phyloP scores from a whole-genome alignment of 2,888 invertebrate species.

The Iphiclides podalirius region DNA sequence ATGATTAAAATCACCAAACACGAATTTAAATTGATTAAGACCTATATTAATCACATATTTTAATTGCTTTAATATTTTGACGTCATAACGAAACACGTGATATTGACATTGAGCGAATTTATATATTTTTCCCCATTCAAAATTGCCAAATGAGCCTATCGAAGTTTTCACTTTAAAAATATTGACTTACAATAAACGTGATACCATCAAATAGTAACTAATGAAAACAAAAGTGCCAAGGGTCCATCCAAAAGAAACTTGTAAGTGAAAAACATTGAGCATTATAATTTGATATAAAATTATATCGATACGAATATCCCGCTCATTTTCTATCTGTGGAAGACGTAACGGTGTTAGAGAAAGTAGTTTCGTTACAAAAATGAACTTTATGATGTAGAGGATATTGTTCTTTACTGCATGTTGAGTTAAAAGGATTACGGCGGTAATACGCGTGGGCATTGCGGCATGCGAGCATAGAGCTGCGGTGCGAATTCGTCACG shows the following conservation, averaged over 20 bases:
- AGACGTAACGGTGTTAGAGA: constrained; percentile 24
- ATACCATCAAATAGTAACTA: neutral
- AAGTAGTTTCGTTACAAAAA: constrained; percentile 24
- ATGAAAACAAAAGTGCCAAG: constrained; percentile 1
- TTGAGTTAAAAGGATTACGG: constrained; percentile 5
- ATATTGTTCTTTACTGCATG: constrained; percentile 28
- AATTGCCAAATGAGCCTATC: too few relatives aligned
- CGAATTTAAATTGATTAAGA: too few relatives aligned
- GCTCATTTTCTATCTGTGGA: constrained; percentile 43
- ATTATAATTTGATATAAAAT: constrained; percentile 71
- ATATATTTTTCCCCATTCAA: too few relatives aligned
- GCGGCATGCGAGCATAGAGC: constrained; percentile 42
- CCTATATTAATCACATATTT: too few relatives aligned
- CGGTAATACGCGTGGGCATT: constrained; percentile 1
- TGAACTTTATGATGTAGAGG: constrained; percentile 12
- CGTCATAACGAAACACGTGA: too few relatives aligned
- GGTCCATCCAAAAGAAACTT: constrained; percentile 29
- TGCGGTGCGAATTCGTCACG: constrained; percentile 77
- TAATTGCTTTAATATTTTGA: too few relatives aligned
- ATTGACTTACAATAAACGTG: too few relatives aligned
- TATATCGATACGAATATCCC: constrained; percentile 68
- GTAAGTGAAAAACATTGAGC: constrained; percentile 47
- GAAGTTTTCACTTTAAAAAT: too few relatives aligned
- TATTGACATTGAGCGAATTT: too few relatives aligned
- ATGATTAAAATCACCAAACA: too few relatives aligned